Percentiles rank a stretch among this genome's conserved stretches.
These are phyloP conservation scores for Leptatherina wallacei DNA, from an alignment of 2,797 vertebrate genomes.

Conservation along the genomic window DNA sequence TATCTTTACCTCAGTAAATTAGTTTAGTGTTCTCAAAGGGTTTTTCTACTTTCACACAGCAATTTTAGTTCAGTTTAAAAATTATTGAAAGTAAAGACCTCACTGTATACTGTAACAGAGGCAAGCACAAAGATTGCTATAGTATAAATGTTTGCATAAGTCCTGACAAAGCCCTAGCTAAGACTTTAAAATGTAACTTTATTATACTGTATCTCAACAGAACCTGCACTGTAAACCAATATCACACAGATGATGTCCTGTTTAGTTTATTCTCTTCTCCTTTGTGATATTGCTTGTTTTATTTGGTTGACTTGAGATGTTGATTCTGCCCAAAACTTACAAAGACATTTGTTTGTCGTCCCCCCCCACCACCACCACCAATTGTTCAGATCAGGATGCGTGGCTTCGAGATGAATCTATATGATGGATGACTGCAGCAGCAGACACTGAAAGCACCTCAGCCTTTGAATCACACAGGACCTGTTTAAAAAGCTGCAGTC, in stretches of 20 bases:
- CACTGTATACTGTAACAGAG: no score
- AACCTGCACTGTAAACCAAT: background rate
- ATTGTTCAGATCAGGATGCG: background rate
- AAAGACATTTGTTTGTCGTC: background rate
- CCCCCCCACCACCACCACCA: background rate
- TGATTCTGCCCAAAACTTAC: background rate
- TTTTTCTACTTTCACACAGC: no score
- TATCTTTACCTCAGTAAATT: no score
- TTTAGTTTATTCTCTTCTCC: background rate
- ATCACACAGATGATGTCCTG: background rate
- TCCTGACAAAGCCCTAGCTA: no score
- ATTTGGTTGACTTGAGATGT: background rate
- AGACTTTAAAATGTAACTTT: no score
- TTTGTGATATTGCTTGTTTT: background rate
- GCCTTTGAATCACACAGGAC: conserved; percentile 7
- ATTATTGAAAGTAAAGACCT: no score
- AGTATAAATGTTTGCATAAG: no score
- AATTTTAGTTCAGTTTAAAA: no score
- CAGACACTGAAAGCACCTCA: conserved; percentile 10
- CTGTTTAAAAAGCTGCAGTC: conserved; percentile 26
- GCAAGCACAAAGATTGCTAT: no score
- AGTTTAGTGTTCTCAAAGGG: no score
- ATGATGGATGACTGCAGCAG: conserved; percentile 5
- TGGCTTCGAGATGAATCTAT: conserved; percentile 1
- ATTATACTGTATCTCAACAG: background rate